A percentile compares a stretch with the other conserved stretches of the same genome.
Conservation (phyloP, 2,797 vertebrate genomes). For the Antennarius maculatus region DNA sequence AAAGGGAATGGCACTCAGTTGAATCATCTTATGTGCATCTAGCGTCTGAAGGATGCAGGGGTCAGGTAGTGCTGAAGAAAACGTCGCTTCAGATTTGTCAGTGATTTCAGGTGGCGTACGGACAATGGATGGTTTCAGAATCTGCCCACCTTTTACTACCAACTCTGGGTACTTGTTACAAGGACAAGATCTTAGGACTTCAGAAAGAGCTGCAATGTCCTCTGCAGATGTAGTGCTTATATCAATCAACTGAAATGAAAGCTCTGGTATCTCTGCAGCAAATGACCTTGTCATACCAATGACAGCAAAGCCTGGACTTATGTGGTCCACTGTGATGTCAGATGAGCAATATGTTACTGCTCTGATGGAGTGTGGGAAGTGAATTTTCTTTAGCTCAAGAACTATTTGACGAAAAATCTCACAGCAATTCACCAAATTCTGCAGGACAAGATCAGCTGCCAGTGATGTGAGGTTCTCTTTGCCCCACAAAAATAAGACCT, state of each 20-base stretch:
- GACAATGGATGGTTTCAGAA: constrained; percentile 72
- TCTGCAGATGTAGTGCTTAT: constrained; percentile 62
- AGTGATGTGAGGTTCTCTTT: constrained; percentile 75
- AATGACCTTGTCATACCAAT: constrained; percentile 85
- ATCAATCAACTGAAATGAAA: constrained; percentile 81
- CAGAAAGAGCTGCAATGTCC: constrained; percentile 78
- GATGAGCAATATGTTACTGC: constrained; percentile 84
- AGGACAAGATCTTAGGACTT: constrained; percentile 75
- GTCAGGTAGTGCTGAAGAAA: constrained; percentile 42
- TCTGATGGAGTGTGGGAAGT: constrained; percentile 72
- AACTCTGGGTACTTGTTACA: constrained; percentile 82
- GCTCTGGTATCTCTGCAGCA: constrained; percentile 77
- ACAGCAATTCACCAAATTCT: constrained; percentile 80
- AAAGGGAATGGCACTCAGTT: constrained; percentile 72
- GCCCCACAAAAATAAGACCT: constrained; percentile 87
- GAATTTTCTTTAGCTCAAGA: constrained; percentile 74
- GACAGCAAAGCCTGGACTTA: constrained; percentile 85
- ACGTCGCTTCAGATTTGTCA: constrained; percentile 21
- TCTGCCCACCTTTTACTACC: constrained; percentile 79
- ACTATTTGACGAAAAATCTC: constrained; percentile 84
- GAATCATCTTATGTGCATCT: constrained; percentile 68
- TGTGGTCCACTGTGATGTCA: constrained; percentile 77
- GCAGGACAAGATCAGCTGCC: constrained; percentile 62
- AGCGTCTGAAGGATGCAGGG: constrained; percentile 79
- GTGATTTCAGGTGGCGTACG: constrained; percentile 60